A percentile compares a stretch with the other conserved stretches of the same genome.
Evolutionary conservation across 2,113 vertebrate species (phyloP).

Genomic region (Notechis scutatus): DNA sequence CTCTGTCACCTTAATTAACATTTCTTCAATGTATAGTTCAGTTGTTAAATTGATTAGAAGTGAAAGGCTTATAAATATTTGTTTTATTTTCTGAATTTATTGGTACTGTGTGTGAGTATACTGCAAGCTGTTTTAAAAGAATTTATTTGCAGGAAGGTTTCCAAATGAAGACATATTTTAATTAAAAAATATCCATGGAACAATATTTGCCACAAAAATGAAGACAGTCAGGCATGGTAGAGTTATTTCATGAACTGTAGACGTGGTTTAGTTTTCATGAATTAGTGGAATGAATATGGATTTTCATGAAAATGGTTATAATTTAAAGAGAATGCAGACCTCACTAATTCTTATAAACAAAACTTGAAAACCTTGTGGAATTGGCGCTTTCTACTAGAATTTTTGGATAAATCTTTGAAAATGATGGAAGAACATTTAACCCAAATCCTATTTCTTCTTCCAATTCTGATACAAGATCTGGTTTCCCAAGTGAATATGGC

Average conservation of each 20-base stretch:
- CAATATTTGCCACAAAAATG: not conserved
- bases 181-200: not conserved
- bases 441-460: not conserved
- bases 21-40: not conserved
- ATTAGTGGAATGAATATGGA: not conserved
- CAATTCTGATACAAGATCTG: not conserved
- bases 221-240: not conserved
- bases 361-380: not conserved
- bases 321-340: slow-evolving; percentile 7
- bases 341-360: not conserved
- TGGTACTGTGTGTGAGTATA: not conserved
- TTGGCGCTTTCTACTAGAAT: not conserved
- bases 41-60: not conserved
- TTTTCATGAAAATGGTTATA: not conserved
- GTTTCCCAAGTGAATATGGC: not conserved
- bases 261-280: not conserved
- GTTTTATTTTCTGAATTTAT: not conserved
- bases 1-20: not conserved
- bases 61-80: not conserved
- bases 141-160: not conserved
- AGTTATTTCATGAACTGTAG: not conserved
- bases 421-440: not conserved
- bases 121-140: too few species aligned
- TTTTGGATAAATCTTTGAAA: slow-evolving; percentile 6
- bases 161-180: not conserved